Evolutionary conservation across 2,113 vertebrate species (phyloP).

Genomic region (Myodes glareolus): DNA sequence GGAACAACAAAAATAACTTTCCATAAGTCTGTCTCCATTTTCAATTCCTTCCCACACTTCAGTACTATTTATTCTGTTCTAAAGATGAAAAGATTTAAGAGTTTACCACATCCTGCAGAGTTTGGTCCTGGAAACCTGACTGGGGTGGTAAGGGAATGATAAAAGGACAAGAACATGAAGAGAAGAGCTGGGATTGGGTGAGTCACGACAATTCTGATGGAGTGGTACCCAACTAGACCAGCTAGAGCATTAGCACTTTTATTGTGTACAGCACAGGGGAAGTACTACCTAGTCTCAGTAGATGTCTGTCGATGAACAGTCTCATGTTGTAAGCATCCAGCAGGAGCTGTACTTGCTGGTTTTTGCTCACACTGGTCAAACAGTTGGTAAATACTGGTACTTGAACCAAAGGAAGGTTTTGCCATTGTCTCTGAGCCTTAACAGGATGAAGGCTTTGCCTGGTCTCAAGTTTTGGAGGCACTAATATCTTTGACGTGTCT

Average conservation of each 20-base stretch:
- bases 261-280: neutral
- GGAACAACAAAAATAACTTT: neutral
- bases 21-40: neutral
- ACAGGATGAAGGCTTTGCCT: neutral
- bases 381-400: neutral
- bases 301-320: neutral
- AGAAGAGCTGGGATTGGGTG: neutral
- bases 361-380: neutral
- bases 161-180: neutral
- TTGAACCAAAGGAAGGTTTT: neutral
- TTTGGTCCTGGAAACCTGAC: neutral
- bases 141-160: neutral
- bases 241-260: too few species aligned
- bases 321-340: neutral
- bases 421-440: neutral
- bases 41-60: neutral
- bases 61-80: neutral
- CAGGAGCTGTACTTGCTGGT: neutral
- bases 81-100: neutral
- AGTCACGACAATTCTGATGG: neutral
- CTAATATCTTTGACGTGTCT: neutral
- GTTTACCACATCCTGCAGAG: neutral
- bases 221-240: neutral
- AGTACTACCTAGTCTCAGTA: neutral
- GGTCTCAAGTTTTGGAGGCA: neutral